Evolutionary conservation across 2,113 vertebrate species (phyloP), one percentile per base, ranked within the genome.

Genomic region (Astatoreochromis straeleni): DNA sequence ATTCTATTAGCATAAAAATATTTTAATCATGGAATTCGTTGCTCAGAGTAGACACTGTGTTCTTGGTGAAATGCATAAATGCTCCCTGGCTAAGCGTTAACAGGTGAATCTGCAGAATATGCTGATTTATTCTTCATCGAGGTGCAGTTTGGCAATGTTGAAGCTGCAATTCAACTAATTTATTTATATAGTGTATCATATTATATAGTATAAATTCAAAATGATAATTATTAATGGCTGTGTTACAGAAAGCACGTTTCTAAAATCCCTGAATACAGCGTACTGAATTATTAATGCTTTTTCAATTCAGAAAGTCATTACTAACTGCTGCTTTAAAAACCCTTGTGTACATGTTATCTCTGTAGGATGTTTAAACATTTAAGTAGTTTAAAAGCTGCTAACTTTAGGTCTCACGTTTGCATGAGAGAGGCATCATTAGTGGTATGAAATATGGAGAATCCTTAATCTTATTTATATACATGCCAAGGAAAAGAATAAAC

Each of bases 281-380:
- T 7, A 47, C 14, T 47, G 14, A 47, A 75, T 75, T 75, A 47
- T 19, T 47, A 47, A 75, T 75, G 21, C 40, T 45, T 47, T 73
- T 17, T 47, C 5, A 45, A 26, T 45, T 73, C 21, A 45, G 40
- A 73, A 45, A 84, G 40, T 81, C 9, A 29, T 49, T 3, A 16
- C 35, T 0, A 73, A 26, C 0, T 0, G 5, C 42, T 75, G 68
- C 40, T 75, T 47, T 75, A 29, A 70, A 45, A 75, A 47, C 24
- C 68, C 14, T 75, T 29, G 24, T 42, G 35, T 16, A 29, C 68
- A 75, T 29, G 21, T 45, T 26, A 0, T 73, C 40, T 51, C 26
- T 65, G 54, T 29, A 16, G 17, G 35, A 19, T 60, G 40, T 63
- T 83, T 35, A 60, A 73, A 75, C 14, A 1, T 84, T 65, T 49